A percentile compares a stretch with the other conserved stretches of the same genome.
Evolutionary conservation across 1,140 invertebrate genomes (phyloP).

Genomic region (Platyura marginata): DNA sequence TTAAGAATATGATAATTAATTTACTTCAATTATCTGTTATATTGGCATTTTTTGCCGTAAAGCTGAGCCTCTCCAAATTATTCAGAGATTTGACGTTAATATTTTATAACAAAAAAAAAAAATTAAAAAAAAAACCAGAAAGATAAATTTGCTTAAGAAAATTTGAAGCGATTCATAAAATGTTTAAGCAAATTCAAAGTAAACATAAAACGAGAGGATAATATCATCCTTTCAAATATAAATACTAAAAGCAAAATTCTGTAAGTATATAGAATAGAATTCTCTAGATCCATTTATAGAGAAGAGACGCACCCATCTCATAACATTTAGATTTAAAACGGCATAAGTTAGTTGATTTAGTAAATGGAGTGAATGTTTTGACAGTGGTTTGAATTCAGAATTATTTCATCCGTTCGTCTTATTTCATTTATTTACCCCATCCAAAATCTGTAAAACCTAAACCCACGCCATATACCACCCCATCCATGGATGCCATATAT

Average conservation of each 20-base stretch:
- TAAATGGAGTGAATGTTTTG: conserved; percentile 1
- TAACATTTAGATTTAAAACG: background rate
- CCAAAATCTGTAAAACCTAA: background rate
- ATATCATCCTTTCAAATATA: background rate
- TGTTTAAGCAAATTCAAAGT: background rate
- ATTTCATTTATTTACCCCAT: background rate
- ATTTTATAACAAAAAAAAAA: too few species aligned
- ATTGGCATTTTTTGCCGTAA: too few species aligned
- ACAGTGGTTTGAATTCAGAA: background rate
- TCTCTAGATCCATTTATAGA: background rate
- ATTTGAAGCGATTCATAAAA: background rate
- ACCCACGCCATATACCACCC: too few species aligned
- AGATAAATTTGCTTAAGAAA: background rate
- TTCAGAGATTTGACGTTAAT: too few species aligned
- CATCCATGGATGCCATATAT: too few species aligned
- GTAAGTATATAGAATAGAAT: too few species aligned
- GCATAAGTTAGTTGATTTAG: background rate
- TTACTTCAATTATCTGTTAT: too few species aligned
- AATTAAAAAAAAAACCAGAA: too few species aligned
- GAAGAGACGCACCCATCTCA: background rate
- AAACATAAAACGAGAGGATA: background rate
- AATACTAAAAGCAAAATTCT: background rate
- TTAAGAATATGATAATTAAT: too few species aligned
- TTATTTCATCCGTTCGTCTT: background rate
- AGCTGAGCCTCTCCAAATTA: too few species aligned